These are phyloP conservation scores for Donacobius atricapilla DNA, from an alignment of 2,113 vertebrate genomes.

Conservation along the genomic window DNA sequence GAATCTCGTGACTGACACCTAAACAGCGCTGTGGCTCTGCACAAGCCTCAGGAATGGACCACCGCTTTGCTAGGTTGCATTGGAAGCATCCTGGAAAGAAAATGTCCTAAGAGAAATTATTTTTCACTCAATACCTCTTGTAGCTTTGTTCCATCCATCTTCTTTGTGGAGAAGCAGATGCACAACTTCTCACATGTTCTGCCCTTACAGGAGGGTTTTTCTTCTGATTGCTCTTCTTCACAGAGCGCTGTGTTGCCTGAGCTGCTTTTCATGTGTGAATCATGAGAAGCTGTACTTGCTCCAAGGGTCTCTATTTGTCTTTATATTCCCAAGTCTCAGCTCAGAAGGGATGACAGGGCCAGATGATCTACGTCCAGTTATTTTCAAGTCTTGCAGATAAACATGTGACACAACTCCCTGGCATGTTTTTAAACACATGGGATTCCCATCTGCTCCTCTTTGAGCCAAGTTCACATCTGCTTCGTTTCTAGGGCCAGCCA, in stretches of 20 bases:
- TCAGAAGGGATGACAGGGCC: not conserved
- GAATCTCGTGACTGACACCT: not conserved
- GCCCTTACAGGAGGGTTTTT: not conserved
- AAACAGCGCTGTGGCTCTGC: not conserved
- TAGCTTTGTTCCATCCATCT: not conserved
- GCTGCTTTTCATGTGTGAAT: not conserved
- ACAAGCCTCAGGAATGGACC: not conserved
- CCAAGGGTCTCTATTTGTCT: not conserved
- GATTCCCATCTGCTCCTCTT: not conserved
- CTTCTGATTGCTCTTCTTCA: not conserved
- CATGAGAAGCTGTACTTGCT: not conserved
- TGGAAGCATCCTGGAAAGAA: not conserved
- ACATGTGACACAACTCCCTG: not conserved
- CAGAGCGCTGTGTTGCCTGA: not conserved
- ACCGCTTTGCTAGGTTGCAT: not conserved
- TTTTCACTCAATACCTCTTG: not conserved
- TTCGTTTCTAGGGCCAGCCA: not conserved
- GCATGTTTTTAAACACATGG: not conserved
- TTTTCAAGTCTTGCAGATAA: not conserved
- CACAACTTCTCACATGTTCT: rapidly evolving
- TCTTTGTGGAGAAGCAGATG: not conserved
- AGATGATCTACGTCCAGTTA: not conserved
- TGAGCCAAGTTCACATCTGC: not conserved
- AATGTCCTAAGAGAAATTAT: not conserved
- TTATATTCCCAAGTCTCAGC: not conserved